Conservation (phyloP, 2,888 invertebrate species). For the Andrena chrysosceles region DNA sequence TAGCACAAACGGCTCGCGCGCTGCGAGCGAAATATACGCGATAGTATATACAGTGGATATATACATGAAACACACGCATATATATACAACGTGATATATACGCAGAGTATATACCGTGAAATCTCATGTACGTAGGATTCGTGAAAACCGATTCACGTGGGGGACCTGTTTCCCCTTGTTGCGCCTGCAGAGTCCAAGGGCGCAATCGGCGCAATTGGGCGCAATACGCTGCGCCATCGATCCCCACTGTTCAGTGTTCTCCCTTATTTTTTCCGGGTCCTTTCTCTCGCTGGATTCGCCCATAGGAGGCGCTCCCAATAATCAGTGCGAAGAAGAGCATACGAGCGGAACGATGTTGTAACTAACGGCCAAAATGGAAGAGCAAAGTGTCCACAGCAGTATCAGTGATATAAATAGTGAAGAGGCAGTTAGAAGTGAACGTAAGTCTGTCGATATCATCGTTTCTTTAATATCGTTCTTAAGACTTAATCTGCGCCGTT, state of each 20-base stretch:
- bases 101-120: constrained; percentile 5
- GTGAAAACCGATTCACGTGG: constrained; percentile 34
- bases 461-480: constrained; percentile 34
- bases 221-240: constrained; percentile 22
- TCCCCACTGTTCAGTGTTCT: constrained; percentile 19
- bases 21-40: no score
- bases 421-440: constrained; percentile 81
- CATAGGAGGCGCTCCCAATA: constrained; percentile 54
- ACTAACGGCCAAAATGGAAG: constrained; percentile 84
- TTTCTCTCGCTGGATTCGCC: constrained; percentile 48
- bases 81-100: constrained; percentile 1
- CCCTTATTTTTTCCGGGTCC: constrained; percentile 42
- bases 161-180: constrained; percentile 27
- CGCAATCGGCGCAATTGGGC: constrained; percentile 22
- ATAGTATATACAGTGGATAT: no score
- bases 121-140: constrained; percentile 26
- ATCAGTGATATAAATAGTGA: constrained; percentile 85
- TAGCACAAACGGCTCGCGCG: neutral
- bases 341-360: constrained; percentile 77
- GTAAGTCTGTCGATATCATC: constrained; percentile 75
- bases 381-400: constrained; percentile 84
- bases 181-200: constrained; percentile 20
- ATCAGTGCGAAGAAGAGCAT: constrained; percentile 59
- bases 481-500: constrained; percentile 27
- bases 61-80: neutral